Percentiles rank a stretch among this genome's conserved stretches.
Evolutionary conservation across 2,113 vertebrate genomes (phyloP).

Genomic region (Uria lomvia): DNA sequence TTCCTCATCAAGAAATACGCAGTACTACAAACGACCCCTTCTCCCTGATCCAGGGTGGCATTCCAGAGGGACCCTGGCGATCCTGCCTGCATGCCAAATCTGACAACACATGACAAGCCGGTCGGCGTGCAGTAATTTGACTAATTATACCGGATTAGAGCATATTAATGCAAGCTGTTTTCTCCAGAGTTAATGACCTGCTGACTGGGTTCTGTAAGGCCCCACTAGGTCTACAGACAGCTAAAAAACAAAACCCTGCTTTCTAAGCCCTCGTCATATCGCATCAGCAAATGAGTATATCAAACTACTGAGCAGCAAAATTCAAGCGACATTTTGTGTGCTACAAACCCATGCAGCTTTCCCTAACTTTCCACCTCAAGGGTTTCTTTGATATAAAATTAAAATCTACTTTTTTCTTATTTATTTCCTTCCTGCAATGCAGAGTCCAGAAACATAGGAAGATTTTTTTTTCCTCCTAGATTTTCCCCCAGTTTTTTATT

Average conservation of each 20-base stretch:
- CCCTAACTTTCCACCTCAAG: slow-evolving; percentile 78
- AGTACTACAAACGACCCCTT: slow-evolving; percentile 72
- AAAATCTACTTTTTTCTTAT: slow-evolving; percentile 64
- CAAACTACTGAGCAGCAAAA: slow-evolving; percentile 82
- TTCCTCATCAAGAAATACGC: slow-evolving; percentile 65
- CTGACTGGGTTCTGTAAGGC: slow-evolving; percentile 82
- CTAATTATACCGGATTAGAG: slow-evolving; percentile 99
- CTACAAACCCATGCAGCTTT: slow-evolving; percentile 69
- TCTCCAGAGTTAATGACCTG: slow-evolving; percentile 93
- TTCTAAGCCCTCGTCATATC: slow-evolving; percentile 83
- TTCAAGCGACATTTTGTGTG: slow-evolving; percentile 79
- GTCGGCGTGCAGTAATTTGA: slow-evolving; percentile 94
- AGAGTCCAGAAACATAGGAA: slow-evolving; percentile 3
- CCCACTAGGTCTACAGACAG: slow-evolving; percentile 80
- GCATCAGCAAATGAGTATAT: slow-evolving; percentile 85
- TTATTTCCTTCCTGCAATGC: slow-evolving; percentile 35
- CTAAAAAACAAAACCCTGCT: slow-evolving; percentile 82
- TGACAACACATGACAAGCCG: slow-evolving; percentile 94
- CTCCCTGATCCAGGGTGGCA: slow-evolving; percentile 76
- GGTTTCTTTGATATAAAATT: slow-evolving; percentile 81
- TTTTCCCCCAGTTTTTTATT: neutral
- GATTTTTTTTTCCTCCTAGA: neutral
- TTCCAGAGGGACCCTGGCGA: slow-evolving; percentile 85
- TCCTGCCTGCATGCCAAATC: slow-evolving; percentile 88
- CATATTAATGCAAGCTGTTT: slow-evolving; percentile 99